Evolutionary conservation across 1,140 invertebrate genomes (phyloP).

Genomic region (Rhynchophorus ferrugineus): DNA sequence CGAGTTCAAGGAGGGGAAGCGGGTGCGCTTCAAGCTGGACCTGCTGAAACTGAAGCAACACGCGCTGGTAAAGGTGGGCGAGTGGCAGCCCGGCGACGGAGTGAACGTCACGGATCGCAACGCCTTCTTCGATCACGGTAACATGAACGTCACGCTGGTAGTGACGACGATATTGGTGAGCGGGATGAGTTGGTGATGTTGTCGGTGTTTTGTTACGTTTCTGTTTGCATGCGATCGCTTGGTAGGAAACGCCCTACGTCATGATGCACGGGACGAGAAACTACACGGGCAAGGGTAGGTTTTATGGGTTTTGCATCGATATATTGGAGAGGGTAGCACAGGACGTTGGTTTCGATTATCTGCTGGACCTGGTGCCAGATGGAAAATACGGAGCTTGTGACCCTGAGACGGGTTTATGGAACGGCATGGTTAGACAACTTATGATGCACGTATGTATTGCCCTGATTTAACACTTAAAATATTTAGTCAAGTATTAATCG

Average conservation of each 20-base stretch:
- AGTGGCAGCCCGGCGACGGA: slow-evolving; percentile 66
- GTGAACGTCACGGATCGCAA: slow-evolving; percentile 77
- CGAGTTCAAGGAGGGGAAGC: slow-evolving; percentile 67
- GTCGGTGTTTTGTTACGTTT: background rate
- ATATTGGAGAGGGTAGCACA: slow-evolving; percentile 56
- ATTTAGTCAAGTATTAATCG: too few relatives aligned
- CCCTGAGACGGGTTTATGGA: slow-evolving; percentile 66
- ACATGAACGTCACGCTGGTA: slow-evolving; percentile 79
- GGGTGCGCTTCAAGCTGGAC: slow-evolving; percentile 67
- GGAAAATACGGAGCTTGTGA: slow-evolving; percentile 67
- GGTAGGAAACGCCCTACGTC: slow-evolving; percentile 62
- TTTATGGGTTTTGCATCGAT: slow-evolving; percentile 76
- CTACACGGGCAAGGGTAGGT: slow-evolving; percentile 60
- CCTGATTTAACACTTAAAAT: too few relatives aligned
- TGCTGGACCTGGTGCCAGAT: slow-evolving; percentile 66
- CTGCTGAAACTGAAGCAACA: slow-evolving; percentile 69
- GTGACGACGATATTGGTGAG: slow-evolving; percentile 83
- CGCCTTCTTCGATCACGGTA: slow-evolving; percentile 74
- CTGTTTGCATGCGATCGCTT: slow-evolving; percentile 1
- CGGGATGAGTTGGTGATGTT: slow-evolving; percentile 1
- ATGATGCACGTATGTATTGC: slow-evolving; percentile 62
- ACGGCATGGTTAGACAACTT: slow-evolving; percentile 75
- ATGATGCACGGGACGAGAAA: slow-evolving; percentile 59
- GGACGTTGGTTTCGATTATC: slow-evolving; percentile 66
- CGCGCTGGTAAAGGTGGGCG: slow-evolving; percentile 70